Evolutionary conservation across 2,113 vertebrate species (phyloP).

Genomic region (Brachyistius frenatus): DNA sequence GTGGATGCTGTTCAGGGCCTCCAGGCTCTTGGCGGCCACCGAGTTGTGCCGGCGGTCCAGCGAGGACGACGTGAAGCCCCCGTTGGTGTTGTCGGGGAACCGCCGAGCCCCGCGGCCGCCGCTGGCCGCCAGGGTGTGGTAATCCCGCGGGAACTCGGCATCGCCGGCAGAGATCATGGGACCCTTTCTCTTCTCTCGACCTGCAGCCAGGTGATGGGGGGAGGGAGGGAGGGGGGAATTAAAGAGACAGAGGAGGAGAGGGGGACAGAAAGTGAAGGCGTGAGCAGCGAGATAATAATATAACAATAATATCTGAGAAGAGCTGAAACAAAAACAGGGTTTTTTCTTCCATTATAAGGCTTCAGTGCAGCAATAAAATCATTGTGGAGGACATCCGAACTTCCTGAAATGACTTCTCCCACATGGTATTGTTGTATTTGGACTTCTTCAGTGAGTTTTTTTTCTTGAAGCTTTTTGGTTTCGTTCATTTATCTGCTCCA

Average conservation of each 20-base stretch:
- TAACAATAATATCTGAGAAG: too few species aligned
- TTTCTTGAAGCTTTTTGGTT: too few species aligned
- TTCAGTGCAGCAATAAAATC: too few species aligned
- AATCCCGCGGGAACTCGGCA: constrained; percentile 95
- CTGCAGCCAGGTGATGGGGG: constrained; percentile 70
- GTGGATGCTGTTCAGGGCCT: constrained; percentile 93
- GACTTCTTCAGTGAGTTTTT: too few species aligned
- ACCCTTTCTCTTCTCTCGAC: constrained; percentile 92
- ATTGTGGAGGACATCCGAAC: too few species aligned
- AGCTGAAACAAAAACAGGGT: too few species aligned
- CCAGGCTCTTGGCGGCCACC: constrained; percentile 93
- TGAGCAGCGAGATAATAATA: too few species aligned
- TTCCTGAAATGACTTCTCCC: too few species aligned
- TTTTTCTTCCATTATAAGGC: too few species aligned
- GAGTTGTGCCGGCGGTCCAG: constrained; percentile 91
- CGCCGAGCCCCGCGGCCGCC: constrained; percentile 90
- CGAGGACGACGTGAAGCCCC: constrained; percentile 92
- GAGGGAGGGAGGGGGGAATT: not conserved
- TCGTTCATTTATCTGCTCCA: too few species aligned
- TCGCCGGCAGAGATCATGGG: constrained; percentile 98
- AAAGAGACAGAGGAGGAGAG: not conserved
- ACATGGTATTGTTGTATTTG: too few species aligned
- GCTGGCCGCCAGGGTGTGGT: constrained; percentile 89
- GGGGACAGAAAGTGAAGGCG: too few species aligned
- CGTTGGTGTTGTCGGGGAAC: constrained; percentile 87